Evolutionary conservation across 35 echinoderm and acorn worm genomes (phyloP).

Genomic region (Hemicentrotus pulcherrimus): DNA sequence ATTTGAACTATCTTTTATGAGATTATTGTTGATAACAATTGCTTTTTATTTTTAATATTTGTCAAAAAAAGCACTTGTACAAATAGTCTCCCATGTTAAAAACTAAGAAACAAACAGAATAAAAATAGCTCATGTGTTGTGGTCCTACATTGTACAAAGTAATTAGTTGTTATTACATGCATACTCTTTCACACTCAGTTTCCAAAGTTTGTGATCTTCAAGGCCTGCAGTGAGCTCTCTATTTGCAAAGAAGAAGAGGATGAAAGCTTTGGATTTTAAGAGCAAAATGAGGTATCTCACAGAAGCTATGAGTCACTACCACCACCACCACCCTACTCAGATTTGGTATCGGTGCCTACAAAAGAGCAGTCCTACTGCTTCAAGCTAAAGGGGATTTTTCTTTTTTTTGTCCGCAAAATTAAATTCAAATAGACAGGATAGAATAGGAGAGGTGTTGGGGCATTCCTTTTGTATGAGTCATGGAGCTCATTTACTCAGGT

Average conservation of each 20-base stretch:
- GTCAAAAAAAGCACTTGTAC: too few relatives aligned
- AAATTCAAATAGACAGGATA: constrained; percentile 12
- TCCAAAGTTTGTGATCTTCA: not conserved
- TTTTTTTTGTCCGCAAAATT: not conserved
- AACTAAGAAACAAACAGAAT: too few relatives aligned
- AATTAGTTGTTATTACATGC: not conserved
- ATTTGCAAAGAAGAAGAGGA: not conserved
- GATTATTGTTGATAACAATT: too few relatives aligned
- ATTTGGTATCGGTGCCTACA: not conserved
- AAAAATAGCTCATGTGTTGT: too few relatives aligned
- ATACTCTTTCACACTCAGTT: not conserved
- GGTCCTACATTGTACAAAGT: too few relatives aligned
- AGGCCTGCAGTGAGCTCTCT: not conserved
- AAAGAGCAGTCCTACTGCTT: constrained; percentile 16
- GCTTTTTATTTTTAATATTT: too few relatives aligned
- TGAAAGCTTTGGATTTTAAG: not conserved
- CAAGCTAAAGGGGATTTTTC: not conserved
- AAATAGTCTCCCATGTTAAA: too few relatives aligned
- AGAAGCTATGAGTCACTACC: not conserved
- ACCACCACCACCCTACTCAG: not conserved
- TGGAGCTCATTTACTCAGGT: not conserved
- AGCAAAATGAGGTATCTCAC: not conserved
- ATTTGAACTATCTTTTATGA: too few relatives aligned
- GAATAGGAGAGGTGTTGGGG: not conserved
- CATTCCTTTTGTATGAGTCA: constrained; percentile 18